Evolutionary conservation across 2,113 vertebrate species (phyloP).

Genomic region (Nicator chloris): DNA sequence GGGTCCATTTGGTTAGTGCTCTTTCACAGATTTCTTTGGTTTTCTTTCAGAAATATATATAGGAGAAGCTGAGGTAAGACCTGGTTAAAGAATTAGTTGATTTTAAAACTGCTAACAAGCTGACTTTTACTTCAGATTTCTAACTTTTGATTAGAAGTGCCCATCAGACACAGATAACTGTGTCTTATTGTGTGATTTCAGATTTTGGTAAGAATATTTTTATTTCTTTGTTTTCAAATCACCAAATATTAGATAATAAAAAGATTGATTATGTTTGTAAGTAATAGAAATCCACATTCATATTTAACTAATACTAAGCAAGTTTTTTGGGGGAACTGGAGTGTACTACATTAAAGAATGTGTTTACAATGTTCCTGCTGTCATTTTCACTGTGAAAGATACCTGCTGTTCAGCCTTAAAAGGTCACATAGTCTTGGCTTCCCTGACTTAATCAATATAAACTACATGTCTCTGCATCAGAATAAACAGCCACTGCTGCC

Average conservation of each 20-base stretch:
- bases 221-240: not conserved
- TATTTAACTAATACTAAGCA: not conserved
- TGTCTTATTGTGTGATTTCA: not conserved
- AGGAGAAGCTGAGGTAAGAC: not conserved
- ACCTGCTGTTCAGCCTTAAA: slow-evolving; percentile 29
- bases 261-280: not conserved
- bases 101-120: not conserved
- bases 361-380: not conserved
- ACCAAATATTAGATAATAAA: not conserved
- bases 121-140: not conserved
- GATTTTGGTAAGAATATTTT: not conserved
- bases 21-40: not conserved
- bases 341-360: not conserved
- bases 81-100: not conserved
- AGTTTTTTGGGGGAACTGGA: not conserved
- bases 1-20: not conserved
- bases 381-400: slow-evolving; percentile 21
- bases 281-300: not conserved
- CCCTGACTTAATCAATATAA: slow-evolving; percentile 56
- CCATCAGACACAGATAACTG: not conserved
- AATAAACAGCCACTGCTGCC: slow-evolving; percentile 39
- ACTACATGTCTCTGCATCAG: slow-evolving; percentile 43
- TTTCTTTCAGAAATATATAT: not conserved
- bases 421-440: slow-evolving; percentile 60
- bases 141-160: not conserved